phyloP scores from a whole-genome alignment of 2,113 vertebrate species.

The Oryzias javanicus region DNA sequence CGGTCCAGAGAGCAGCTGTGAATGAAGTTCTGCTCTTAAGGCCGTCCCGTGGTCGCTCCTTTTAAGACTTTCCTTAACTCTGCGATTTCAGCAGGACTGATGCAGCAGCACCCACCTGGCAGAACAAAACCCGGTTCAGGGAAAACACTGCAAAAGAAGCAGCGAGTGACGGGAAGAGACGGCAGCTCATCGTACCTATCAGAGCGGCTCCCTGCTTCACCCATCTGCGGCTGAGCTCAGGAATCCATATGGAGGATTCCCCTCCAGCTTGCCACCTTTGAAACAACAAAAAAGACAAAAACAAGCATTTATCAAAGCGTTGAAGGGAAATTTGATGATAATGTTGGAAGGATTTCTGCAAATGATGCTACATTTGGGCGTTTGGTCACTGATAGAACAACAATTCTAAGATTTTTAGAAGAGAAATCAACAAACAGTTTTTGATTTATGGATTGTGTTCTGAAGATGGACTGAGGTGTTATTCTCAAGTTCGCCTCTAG shows the following conservation, averaged over 20 bases:
- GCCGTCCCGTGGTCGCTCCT: background rate
- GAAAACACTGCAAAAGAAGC: background rate
- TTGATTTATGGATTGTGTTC: too few relatives aligned
- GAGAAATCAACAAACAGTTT: too few relatives aligned
- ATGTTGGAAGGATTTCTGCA: too few relatives aligned
- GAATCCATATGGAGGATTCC: conserved; percentile 19
- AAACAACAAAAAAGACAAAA: conserved; percentile 1
- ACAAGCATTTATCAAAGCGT: too few relatives aligned
- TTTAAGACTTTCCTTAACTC: conserved; percentile 57
- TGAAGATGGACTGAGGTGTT: too few relatives aligned
- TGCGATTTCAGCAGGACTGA: conserved; percentile 67
- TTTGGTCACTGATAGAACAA: too few relatives aligned
- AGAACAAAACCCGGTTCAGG: conserved; percentile 2
- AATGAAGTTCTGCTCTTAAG: background rate
- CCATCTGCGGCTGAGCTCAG: conserved; percentile 68
- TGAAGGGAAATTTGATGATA: too few relatives aligned
- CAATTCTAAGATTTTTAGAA: too few relatives aligned
- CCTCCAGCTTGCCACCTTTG: conserved; percentile 66
- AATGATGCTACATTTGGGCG: too few relatives aligned
- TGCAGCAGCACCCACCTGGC: conserved; percentile 79
- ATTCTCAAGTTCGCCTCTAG: too few relatives aligned
- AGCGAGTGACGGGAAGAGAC: background rate
- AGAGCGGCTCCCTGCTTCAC: conserved; percentile 73
- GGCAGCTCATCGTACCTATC: conserved; percentile 77
- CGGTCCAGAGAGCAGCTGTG: too few relatives aligned